Evolutionary conservation across 1,140 invertebrate species (phyloP), one percentile per base, ranked within the genome.

Genomic region (Bactericera cockerelli): DNA sequence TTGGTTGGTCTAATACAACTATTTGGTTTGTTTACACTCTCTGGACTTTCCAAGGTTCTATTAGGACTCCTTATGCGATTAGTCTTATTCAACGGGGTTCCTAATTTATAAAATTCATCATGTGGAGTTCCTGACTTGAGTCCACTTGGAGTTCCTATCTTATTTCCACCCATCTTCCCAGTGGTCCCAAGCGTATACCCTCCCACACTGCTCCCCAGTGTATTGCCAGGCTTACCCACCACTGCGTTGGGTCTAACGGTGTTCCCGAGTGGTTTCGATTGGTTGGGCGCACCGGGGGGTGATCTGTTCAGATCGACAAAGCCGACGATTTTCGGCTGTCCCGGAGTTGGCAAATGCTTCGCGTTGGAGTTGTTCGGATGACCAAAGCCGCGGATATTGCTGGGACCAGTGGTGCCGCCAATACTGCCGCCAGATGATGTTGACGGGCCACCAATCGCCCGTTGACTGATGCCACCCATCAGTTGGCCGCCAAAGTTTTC

Each of bases 321-420:
- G 22, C 42, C 42, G 22, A 49, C 22, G 19, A 49, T 49, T 49
- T 49, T 49, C 22, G 42, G n/a, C n/a, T 49, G 42, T 49, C 42
- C 42, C 6, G 42, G 42, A 10, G 42, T 49, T 6, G 42, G 42
- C 22, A 49, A 19, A n/a, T 49, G 42, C 19, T 49, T 49, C 6
- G n/a, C 19, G n/a, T 19, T 49, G 22, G 4, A 10, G 3, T 49
- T 4, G 8, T 16, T 49, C 3, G n/a, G n/a, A n/a, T 22, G 6
- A 49, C 22, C 22, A 8, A 49, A 19, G n/a, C n/a, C n/a, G 42
- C n/a, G n/a, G 4, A 16, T 49, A 49, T 22, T 49, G n/a, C 4
- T 4, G 6, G 42, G n/a, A 19, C n/a, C n/a, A 6, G 22, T 4
- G 3, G 6, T 19, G 22, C 22, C 22, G 4, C 8, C 4, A 6